Evolutionary conservation across 92 coral and sea anemone species (phyloP), one percentile per base, ranked within the genome.

Genomic region (Palythoa heliodiscus): DNA sequence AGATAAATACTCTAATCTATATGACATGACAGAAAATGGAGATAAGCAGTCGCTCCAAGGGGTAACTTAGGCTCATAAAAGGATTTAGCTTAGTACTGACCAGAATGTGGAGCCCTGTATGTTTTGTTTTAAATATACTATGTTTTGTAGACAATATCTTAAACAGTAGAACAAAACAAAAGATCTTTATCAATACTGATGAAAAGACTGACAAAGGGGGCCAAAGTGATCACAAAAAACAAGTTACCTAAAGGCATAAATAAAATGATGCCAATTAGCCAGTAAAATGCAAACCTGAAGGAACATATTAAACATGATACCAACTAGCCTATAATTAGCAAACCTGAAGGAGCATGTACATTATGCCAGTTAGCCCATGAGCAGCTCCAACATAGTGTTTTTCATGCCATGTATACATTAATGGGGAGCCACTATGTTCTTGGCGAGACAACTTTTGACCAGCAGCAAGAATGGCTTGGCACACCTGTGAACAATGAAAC

Each of bases 311-410:
- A 63, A 16, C 8, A 67, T 20, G 23, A 5, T 12, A 57, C 23
- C 24, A 22, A 67, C 71, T 67, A 67, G 24, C 4, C 71, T 37
- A 4, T 67, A 22, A 23, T 5, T 3, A 20, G 4, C 91, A 29
- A 70, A 94, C 99, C 93, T 96, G 98, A 60, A 96, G 88, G 19
- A 96, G 82, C 97, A 93, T 93, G 83, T 86, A 91, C 17, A 94
- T 83, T 20, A 97, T 94, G 10, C 99, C 99, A 25, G 93, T 91
- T 68, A 97, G 90, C 60, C 99, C 99, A 84, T 97, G 99, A 48
- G 99, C 99, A 9, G 99, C 99, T 48, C 99, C 99, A 82, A 97
- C 93, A 68, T 97, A 97, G 88, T 97, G 97, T 70, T 95, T 97
- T 25, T 87, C 97, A 89, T 97, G 99, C 99, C 99, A 97, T 58